Base-by-base conservation (phyloP, 23 tunicate genomes). In the Trididemnum nubilum region DNA sequence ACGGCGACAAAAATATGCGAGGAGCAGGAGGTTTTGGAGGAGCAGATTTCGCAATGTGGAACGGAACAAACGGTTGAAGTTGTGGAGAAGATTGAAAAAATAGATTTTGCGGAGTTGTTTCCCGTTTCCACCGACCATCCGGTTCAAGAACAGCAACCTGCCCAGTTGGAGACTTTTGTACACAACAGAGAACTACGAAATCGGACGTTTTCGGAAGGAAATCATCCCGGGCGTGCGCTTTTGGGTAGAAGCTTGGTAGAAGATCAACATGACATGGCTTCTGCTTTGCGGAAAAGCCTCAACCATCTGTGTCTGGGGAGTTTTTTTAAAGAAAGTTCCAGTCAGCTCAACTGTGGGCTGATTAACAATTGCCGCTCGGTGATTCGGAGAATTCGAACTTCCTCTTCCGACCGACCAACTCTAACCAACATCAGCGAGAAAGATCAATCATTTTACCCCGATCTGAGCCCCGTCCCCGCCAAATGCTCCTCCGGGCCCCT, bases 141-240 rank as follows among this genome's bases (percentile, higher is more conserved):
- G 2, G 74, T 67, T 33, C 22, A 30, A 4, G 74, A 30, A 24
- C 36, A 30, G 25, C 18, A 67, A 31, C 37, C 19, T 5, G 18
- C 36, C 37, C 7, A 12, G 36, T 5, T 30, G 18, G 28, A 52
- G 34, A 36, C 15, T 2, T 36, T 54, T 18, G n/a, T 15, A 19
- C 40, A 15, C n/a, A 77, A 7, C 54, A 36, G 67, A 12, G 15
- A 33, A 52, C 9, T 4, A 5, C 65, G 81, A 15, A 37, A 81
- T 31, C 86, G 97, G 36, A 91, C 97, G 24, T 77, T 86, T 78
- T 91, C 97, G 1, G 90, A 79, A 19, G 89, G 89, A 22, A 79
- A 83, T 39, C 51, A 36, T 18, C n/a, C n/a, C n/a, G n/a, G n/a
- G n/a, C n/a, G n/a, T n/a, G n/a, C n/a, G n/a, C n/a, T n/a, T n/a